A percentile compares a stretch with the other conserved stretches of the same genome.
Conservation (phyloP, 2,113 vertebrate genomes). For the Dasypus novemcinctus region DNA sequence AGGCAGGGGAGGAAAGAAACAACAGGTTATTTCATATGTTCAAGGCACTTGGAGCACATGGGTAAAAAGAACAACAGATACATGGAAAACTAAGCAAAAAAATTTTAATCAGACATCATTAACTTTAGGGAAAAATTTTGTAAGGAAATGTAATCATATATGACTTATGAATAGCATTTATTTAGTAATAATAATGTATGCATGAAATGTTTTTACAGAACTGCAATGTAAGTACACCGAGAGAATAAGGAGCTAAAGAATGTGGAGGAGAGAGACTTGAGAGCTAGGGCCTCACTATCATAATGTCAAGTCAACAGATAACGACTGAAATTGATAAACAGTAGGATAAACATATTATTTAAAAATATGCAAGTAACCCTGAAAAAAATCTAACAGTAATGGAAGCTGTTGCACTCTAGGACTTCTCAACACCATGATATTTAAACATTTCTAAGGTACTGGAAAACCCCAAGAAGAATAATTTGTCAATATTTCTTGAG, state of each 20-base stretch:
- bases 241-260: not conserved
- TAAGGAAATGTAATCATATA: constrained; percentile 1
- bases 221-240: not conserved
- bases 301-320: not conserved
- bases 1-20: not conserved
- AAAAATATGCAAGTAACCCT: not conserved
- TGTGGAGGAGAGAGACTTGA: not conserved
- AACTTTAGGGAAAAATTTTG: not conserved
- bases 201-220: not conserved
- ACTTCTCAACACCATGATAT: not conserved
- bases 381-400: not conserved
- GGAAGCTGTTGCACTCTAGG: not conserved
- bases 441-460: not conserved
- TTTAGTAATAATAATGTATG: not conserved
- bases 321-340: not conserved
- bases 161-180: not conserved
- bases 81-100: no score
- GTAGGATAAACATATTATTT: not conserved
- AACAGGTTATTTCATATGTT: not conserved
- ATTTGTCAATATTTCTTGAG: not conserved
- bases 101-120: constrained; percentile 16
- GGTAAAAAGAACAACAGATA: not conserved
- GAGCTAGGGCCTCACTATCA: not conserved
- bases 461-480: not conserved
- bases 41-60: not conserved